Base-by-base conservation (phyloP, 2,113 vertebrate species). In the Brachirus orientalis region DNA sequence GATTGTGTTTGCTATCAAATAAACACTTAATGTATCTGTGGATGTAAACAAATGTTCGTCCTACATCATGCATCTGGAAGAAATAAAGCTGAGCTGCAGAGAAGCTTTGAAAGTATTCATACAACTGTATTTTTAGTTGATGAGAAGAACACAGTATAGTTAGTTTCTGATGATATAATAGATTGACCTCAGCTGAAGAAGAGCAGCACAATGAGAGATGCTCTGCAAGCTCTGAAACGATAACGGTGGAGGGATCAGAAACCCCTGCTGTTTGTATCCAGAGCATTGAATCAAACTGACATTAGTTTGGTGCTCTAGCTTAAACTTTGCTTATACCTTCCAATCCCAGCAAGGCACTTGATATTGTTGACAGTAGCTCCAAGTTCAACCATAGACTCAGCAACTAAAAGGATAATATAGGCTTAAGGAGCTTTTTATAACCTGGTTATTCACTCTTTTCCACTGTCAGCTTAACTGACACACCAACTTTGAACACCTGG, bases 261-360 rank as follows among this genome's bases (percentile, higher is more conserved):
- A 68, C 88, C 87, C 92, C 90, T 74, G 86, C 90, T 90, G 90
- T 56, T 87, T 77, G 80, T 82, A 63, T 75, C 81, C 79, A 12
- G 47, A 83, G 87, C 80, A 84, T 87, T 93, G 91, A 89, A 93
- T 92, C 88, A 89, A 88, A 81, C 84, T 82, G 85, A 91, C 81
- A 88, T 92, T 92, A 91, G 85, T 88, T 88, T 71, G 83, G 69
- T 75, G 75, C 75, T 80, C 69, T 79, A 78, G 90, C 88, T 91
- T 85, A 89, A 86, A 77, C 76, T 87, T 89, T 79, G 67, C 90
- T 86, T 86, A 28, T 28, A 86, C 85, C 89, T 86, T 80, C 80
- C 74, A 89, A 89, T 91, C 86, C 81, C 19, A 55, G 61, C 77
- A 37, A 18, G 72, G 73, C 73, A 84, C 85, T 87, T 89, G 81